Percentiles rank a stretch among this genome's conserved stretches.
phyloP scores from a whole-genome alignment of 1,140 invertebrate species.

The Nebria ingens region DNA sequence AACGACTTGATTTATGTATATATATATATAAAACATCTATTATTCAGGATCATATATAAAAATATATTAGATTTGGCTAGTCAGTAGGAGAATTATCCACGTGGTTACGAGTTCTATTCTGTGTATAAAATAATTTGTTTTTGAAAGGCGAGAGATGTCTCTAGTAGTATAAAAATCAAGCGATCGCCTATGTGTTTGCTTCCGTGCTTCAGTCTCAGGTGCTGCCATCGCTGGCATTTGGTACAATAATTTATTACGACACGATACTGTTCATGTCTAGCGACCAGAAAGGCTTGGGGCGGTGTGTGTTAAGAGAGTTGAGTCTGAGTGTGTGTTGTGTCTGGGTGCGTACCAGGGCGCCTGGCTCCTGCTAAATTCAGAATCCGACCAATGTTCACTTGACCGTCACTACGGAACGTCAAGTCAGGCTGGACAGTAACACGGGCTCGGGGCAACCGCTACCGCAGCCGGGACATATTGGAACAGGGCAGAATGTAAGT shows the following conservation, averaged over 20 bases:
- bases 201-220: too few species aligned
- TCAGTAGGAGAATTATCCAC: too few species aligned
- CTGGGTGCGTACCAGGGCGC: conserved; percentile 24
- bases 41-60: too few species aligned
- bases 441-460: conserved; percentile 24
- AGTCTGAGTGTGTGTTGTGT: conserved; percentile 26
- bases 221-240: not conserved
- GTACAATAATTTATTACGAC: conserved; percentile 1
- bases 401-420: conserved; percentile 24
- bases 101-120: too few species aligned
- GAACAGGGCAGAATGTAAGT: conserved; percentile 25
- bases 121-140: too few species aligned
- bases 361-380: conserved; percentile 21
- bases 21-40: too few species aligned
- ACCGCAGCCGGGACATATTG: conserved; percentile 26
- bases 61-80: too few species aligned
- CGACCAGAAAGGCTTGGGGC: conserved; percentile 2
- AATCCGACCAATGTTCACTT: conserved; percentile 27
- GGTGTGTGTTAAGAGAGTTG: conserved; percentile 15
- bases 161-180: too few species aligned
- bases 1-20: too few species aligned
- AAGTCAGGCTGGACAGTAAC: conserved; percentile 23
- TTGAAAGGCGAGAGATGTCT: too few species aligned
- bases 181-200: not conserved
- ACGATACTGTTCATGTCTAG: not conserved